Conservation (phyloP, 2,797 vertebrate genomes). For the Diglossa cyanea region DNA sequence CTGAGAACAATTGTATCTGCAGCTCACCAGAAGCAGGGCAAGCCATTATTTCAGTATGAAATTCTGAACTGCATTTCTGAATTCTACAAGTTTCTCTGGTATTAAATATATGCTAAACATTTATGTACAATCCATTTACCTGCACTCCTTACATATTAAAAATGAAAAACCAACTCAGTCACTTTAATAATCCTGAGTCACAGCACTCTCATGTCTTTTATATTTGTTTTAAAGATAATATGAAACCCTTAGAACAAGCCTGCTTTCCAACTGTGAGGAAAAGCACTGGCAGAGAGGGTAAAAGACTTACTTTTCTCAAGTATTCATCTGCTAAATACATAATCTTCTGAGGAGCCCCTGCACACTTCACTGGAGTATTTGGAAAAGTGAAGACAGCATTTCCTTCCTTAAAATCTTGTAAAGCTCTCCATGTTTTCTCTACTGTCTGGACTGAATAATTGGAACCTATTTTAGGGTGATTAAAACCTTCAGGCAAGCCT, state of each 20-base stretch:
- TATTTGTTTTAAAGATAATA: neutral
- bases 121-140: neutral
- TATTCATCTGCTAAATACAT: constrained; percentile 94
- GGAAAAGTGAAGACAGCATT: constrained; percentile 94
- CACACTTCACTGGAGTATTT: constrained; percentile 93
- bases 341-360: constrained; percentile 96
- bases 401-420: constrained; percentile 90
- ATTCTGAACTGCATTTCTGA: neutral
- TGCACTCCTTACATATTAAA: neutral
- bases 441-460: constrained; percentile 92
- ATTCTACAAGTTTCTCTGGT: neutral
- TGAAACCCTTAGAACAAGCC: neutral
- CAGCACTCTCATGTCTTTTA: neutral
- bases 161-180: neutral
- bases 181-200: neutral
- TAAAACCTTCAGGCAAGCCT: constrained; percentile 93
- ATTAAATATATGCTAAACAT: neutral
- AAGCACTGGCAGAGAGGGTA: neutral
- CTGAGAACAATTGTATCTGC: neutral
- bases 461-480: constrained; percentile 90
- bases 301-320: constrained; percentile 85
- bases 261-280: neutral
- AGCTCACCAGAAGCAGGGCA: neutral
- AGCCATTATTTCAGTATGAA: neutral
- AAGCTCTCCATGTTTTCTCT: constrained; percentile 94